These are phyloP conservation scores for Nymphalis c-album DNA, from an alignment of 2,888 invertebrate genomes.

Conservation along the genomic window DNA sequence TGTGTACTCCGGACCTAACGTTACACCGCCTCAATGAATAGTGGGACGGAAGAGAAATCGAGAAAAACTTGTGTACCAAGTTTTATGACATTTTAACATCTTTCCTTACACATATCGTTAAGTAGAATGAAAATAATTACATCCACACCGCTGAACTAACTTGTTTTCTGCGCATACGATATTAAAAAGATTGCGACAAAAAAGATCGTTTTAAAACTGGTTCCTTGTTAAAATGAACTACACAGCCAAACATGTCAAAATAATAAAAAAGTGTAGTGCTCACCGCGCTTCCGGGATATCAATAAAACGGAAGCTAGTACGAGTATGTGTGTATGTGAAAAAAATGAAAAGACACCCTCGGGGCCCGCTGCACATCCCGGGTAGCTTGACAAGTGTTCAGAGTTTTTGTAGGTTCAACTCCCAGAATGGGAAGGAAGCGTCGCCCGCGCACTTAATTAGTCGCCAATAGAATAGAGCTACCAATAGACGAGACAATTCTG, in stretches of 20 bases:
- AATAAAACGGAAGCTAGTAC: conserved; percentile 61
- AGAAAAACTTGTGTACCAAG: conserved; percentile 35
- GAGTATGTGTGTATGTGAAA: conserved; percentile 50
- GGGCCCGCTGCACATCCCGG: conserved; percentile 47
- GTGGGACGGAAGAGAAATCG: conserved; percentile 45
- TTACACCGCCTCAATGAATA: background rate
- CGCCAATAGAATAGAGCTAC: background rate
- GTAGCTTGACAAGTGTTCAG: conserved; percentile 58
- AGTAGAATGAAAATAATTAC: conserved; percentile 6
- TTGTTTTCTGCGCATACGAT: too few relatives aligned
- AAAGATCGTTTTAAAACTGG: conserved; percentile 6
- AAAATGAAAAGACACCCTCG: conserved; percentile 56
- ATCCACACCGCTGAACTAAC: background rate
- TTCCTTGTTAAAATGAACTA: background rate
- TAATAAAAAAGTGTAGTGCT: conserved; percentile 36
- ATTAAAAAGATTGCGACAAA: background rate
- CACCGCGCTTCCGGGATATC: conserved; percentile 54
- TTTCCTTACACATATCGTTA: conserved; percentile 1
- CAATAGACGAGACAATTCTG: background rate
- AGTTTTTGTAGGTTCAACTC: conserved; percentile 55
- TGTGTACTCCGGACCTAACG: background rate
- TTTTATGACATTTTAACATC: conserved; percentile 5
- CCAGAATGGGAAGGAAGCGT: conserved; percentile 46
- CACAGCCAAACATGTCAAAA: conserved; percentile 18
- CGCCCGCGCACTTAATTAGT: conserved; percentile 11